Conservation (phyloP, 2,113 vertebrate genomes). For the Sciurus niger region DNA sequence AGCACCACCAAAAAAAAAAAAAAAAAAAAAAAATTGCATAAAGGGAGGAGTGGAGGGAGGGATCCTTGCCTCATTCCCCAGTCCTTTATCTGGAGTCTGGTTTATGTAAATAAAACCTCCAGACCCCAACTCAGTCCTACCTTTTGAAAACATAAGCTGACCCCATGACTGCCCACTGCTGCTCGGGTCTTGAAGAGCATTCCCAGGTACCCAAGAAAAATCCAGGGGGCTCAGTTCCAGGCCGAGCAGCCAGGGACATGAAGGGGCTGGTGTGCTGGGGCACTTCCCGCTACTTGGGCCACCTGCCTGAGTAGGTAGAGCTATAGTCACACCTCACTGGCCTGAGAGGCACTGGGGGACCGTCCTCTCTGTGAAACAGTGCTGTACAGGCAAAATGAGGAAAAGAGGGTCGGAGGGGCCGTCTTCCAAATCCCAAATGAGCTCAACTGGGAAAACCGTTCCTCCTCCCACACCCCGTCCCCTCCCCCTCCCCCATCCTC, state of each 20-base stretch:
- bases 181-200: not conserved
- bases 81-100: not conserved
- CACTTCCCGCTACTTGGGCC: not conserved
- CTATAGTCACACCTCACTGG: too few relatives aligned
- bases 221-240: too few relatives aligned
- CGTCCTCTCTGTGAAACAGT: not conserved
- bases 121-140: not conserved
- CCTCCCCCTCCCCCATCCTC: rapidly evolving
- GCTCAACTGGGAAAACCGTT: not conserved
- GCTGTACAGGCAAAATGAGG: rapidly evolving
- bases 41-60: too few relatives aligned
- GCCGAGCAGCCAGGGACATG: not conserved
- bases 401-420: rapidly evolving
- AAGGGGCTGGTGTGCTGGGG: not conserved
- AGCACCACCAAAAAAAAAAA: too few relatives aligned
- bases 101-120: not conserved
- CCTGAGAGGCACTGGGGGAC: not conserved
- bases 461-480: too few relatives aligned
- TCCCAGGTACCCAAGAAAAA: not conserved
- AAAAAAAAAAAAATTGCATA: too few relatives aligned
- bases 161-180: too few relatives aligned
- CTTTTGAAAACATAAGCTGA: not conserved
- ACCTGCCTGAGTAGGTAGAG: not conserved
- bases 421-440: not conserved
- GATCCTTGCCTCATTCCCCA: not conserved